Evolutionary conservation across 2,888 invertebrate species (phyloP), one percentile per base, ranked within the genome.

Genomic region (Drosophila melanosoma): DNA sequence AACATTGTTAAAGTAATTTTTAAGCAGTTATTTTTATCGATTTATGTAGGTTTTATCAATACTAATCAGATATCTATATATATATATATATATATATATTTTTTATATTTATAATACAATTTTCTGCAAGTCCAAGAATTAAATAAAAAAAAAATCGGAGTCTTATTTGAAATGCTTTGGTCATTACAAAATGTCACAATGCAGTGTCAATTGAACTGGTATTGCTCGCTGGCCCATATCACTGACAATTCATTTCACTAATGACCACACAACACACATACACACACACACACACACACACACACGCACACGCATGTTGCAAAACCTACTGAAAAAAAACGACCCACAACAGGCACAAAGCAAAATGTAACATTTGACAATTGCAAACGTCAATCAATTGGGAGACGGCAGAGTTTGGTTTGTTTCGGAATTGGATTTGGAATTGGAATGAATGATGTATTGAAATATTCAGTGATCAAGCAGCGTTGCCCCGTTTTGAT

Each of bases 381-480:
- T 76, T 77, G 69, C 60, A 58, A 54, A 60, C 57, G 76, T 73
- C 77, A 77, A 77, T 77, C 77, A 77, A 56, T 69, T 58, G n/a
- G 17, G 49, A 48, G 8, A 49, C 49, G 20, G 36, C 23, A 56
- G 32, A 52, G n/a, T 23, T 52, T 54, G 12, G 20, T 45, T 45
- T 45, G 45, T 48, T 35, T 35, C 26, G 56, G 42, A 51, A 68
- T 68, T 51, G 64, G 40, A 65, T 38, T 45, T 66, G 26, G 29
- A 60, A 45, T 54, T 59, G 45, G 57, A 64, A 56, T 76, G 68
- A 76, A 68, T 72, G 64, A 72, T 76, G 65, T 73, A 76, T 76
- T 69, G 76, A 67, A 72, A 54, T 38, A 58, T 51, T 60, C 33
- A 29, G 10, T 59, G 38, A 15, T 38, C 20, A 29, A 29, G 29